Percentiles rank a stretch among this genome's conserved stretches.
These are phyloP conservation scores for Zenarchopterus dispar DNA, from an alignment of 2,797 vertebrate genomes.

Conservation along the genomic window DNA sequence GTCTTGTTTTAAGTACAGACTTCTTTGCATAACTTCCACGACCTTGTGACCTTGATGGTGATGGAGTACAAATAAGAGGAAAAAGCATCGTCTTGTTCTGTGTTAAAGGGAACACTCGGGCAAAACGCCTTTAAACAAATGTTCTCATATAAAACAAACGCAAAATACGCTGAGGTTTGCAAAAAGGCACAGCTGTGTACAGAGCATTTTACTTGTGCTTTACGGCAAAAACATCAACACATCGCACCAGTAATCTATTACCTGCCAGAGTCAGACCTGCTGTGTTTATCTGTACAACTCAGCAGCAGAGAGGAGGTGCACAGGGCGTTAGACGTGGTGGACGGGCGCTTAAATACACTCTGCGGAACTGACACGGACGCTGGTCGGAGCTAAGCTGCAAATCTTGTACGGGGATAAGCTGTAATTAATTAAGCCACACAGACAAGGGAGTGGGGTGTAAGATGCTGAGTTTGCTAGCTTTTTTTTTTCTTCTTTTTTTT, in stretches of 20 bases:
- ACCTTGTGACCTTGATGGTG: no score
- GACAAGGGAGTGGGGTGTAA: constrained; percentile 67
- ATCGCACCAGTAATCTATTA: constrained; percentile 54
- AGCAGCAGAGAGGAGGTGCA: constrained; percentile 50
- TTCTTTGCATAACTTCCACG: no score
- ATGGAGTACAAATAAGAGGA: no score
- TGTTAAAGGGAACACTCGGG: no score
- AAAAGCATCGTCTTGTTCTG: no score
- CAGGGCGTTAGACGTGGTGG: constrained; percentile 7
- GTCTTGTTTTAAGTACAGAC: no score
- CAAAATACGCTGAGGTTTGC: constrained; percentile 32
- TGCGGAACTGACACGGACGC: constrained; percentile 64
- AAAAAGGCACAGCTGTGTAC: constrained; percentile 41
- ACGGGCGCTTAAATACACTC: constrained; percentile 46
- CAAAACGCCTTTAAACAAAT: constrained; percentile 14
- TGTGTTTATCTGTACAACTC: constrained; percentile 47
- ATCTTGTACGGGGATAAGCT: constrained; percentile 77
- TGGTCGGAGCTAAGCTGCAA: constrained; percentile 76
- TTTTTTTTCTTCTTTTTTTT: not conserved
- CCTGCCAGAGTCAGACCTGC: constrained; percentile 52
- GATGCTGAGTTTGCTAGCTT: constrained; percentile 79
- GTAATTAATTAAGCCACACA: constrained; percentile 80
- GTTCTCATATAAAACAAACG: constrained; percentile 3
- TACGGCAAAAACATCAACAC: constrained; percentile 28
- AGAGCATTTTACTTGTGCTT: constrained; percentile 10